Conservation (phyloP, 1,140 invertebrate species). For the Contarinia nasturtii region DNA sequence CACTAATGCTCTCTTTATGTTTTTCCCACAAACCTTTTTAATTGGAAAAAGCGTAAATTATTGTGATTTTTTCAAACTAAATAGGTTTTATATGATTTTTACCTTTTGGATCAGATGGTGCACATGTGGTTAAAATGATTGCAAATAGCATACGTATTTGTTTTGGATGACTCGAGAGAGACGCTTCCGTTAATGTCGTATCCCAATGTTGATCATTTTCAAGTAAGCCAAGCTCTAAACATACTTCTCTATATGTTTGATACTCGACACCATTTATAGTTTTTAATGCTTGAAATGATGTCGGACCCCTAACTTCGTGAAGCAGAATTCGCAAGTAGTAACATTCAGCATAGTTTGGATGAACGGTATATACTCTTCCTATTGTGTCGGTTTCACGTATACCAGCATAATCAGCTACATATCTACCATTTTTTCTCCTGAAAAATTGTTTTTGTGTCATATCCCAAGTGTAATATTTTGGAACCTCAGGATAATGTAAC, state of each 20-base stretch:
- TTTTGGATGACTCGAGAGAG: conserved; percentile 12
- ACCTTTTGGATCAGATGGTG: conserved; percentile 11
- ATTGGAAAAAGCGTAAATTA: too few species aligned
- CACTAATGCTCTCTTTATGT: too few species aligned
- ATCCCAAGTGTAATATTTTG: conserved; percentile 25
- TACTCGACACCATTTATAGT: conserved; percentile 20
- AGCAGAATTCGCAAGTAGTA: conserved; percentile 23
- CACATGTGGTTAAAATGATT: conserved; percentile 18
- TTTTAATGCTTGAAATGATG: conserved; percentile 19
- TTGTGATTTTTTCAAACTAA: too few species aligned
- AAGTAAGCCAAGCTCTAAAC: conserved; percentile 17
- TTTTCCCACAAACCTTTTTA: too few species aligned
- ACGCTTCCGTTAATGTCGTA: conserved; percentile 14
- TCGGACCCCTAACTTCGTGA: conserved; percentile 19
- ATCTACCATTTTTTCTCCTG: conserved; percentile 5
- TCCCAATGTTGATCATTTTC: conserved; percentile 21
- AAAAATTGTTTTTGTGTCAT: conserved; percentile 12
- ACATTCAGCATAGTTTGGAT: conserved; percentile 19
- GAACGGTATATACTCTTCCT: conserved; percentile 22
- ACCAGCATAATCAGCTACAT: conserved; percentile 11
- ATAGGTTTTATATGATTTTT: too few species aligned
- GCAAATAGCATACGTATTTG: conserved; percentile 24
- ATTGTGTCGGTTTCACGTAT: conserved; percentile 14
- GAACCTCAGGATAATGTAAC: conserved; percentile 23
- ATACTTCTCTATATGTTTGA: conserved; percentile 21